Percentiles rank a stretch among this genome's conserved stretches.
phyloP scores from a whole-genome alignment of 2,888 invertebrate genomes.

The Plutella xylostella region DNA sequence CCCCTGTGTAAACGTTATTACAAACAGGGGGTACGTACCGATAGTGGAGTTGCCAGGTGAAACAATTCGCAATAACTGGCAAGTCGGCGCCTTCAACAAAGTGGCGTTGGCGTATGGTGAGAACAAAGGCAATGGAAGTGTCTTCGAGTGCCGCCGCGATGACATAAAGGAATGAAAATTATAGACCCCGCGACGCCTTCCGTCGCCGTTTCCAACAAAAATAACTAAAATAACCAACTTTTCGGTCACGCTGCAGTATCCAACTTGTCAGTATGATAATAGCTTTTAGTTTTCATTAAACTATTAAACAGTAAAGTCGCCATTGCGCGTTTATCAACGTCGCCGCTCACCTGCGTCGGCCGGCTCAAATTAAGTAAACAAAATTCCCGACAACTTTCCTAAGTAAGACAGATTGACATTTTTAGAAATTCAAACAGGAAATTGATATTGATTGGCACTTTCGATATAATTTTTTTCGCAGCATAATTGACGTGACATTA shows the following conservation, averaged over 20 bases:
- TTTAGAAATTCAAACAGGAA: slow-evolving; percentile 26
- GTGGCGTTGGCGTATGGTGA: slow-evolving; percentile 33
- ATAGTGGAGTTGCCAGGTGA: slow-evolving; percentile 46
- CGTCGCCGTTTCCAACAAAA: not conserved
- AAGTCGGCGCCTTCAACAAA: slow-evolving; percentile 27
- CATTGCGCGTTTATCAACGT: slow-evolving; percentile 31
- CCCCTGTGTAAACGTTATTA: slow-evolving; percentile 66
- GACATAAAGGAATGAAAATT: slow-evolving; percentile 13
- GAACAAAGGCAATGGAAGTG: slow-evolving; percentile 20
- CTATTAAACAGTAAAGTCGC: slow-evolving; percentile 18
- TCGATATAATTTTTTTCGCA: slow-evolving; percentile 14
- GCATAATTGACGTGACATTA: slow-evolving; percentile 12
- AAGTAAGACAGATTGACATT: slow-evolving; percentile 53
- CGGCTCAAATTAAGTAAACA: slow-evolving; percentile 28
- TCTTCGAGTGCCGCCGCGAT: slow-evolving; percentile 10
- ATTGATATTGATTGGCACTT: slow-evolving; percentile 32
- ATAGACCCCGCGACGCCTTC: not conserved
- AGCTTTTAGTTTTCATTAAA: not conserved
- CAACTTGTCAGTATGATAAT: not conserved
- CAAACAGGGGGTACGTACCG: slow-evolving; percentile 37
- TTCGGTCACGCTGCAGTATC: not conserved
- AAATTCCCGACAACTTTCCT: slow-evolving; percentile 36
- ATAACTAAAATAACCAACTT: not conserved
- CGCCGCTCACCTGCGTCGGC: slow-evolving; percentile 39
- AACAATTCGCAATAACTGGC: slow-evolving; percentile 51